Conservation (phyloP, 2,113 vertebrate genomes). For the Istiophorus platypterus region DNA sequence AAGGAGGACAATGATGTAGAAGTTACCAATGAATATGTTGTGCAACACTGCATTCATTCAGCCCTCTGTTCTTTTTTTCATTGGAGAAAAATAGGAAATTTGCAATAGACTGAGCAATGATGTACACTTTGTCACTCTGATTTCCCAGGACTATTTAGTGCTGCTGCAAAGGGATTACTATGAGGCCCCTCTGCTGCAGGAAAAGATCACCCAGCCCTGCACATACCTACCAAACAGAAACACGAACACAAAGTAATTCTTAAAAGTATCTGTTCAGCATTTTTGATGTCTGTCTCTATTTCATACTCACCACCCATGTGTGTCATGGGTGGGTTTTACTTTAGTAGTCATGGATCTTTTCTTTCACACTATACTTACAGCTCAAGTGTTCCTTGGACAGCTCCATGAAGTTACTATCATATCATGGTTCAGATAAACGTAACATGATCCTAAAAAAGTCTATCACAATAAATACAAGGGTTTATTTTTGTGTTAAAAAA, state of each 20-base stretch:
- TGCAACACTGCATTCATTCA: background rate
- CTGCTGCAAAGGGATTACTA: constrained; percentile 94
- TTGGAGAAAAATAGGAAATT: background rate
- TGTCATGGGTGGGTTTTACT: background rate
- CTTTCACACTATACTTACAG: background rate
- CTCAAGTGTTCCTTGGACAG: background rate
- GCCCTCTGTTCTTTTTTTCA: background rate
- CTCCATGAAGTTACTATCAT: background rate
- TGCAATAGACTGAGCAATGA: background rate
- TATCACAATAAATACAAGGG: background rate
- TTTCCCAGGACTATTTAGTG: constrained; percentile 92
- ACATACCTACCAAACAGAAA: constrained; percentile 57
- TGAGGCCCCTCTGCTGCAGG: constrained; percentile 88
- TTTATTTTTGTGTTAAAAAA: background rate
- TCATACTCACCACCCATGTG: background rate
- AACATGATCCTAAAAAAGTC: background rate
- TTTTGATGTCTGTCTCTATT: background rate
- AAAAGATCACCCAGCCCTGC: constrained; percentile 90
- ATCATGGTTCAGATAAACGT: background rate
- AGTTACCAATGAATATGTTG: background rate
- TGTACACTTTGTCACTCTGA: background rate
- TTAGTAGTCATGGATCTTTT: background rate
- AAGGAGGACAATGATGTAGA: background rate
- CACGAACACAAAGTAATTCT: constrained; percentile 85
- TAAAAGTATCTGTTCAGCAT: background rate